phyloP scores from a whole-genome alignment of 2,888 invertebrate genomes.

The Thecophora atra region DNA sequence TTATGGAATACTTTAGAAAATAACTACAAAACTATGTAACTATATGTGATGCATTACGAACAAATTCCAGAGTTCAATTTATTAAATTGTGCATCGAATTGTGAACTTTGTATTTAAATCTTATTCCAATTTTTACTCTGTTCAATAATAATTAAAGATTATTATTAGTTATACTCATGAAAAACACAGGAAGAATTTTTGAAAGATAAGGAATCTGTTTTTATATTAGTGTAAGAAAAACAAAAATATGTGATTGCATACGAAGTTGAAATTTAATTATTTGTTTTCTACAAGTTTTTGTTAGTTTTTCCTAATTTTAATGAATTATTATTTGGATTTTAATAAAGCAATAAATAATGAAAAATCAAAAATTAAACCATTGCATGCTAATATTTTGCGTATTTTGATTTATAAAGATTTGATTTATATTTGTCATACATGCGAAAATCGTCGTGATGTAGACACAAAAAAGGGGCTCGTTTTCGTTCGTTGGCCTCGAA shows the following conservation, averaged over 20 bases:
- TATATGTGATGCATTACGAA: background rate
- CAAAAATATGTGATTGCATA: no score
- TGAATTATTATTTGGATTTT: no score
- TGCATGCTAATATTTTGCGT: background rate
- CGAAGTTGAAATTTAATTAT: no score
- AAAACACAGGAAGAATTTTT: constrained; percentile 1
- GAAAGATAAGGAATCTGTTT: background rate
- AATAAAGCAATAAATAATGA: no score
- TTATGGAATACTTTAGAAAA: background rate
- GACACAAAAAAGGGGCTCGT: constrained; percentile 34
- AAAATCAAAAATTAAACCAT: no score
- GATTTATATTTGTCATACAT: no score
- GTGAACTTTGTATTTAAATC: background rate
- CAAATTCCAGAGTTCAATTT: background rate
- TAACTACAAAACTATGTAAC: background rate
- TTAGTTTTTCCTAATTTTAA: no score
- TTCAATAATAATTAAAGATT: background rate
- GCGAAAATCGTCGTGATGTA: background rate
- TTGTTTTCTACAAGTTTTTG: no score
- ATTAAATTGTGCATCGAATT: background rate
- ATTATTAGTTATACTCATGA: no score
- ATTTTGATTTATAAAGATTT: no score
- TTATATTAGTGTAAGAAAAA: no score
- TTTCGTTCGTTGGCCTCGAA: constrained; percentile 21
- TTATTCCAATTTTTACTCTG: background rate